A percentile compares a stretch with the other conserved stretches of the same genome.
These are phyloP conservation scores for Coreius guichenoti DNA, from an alignment of 2,797 vertebrate species.

Conservation along the genomic window DNA sequence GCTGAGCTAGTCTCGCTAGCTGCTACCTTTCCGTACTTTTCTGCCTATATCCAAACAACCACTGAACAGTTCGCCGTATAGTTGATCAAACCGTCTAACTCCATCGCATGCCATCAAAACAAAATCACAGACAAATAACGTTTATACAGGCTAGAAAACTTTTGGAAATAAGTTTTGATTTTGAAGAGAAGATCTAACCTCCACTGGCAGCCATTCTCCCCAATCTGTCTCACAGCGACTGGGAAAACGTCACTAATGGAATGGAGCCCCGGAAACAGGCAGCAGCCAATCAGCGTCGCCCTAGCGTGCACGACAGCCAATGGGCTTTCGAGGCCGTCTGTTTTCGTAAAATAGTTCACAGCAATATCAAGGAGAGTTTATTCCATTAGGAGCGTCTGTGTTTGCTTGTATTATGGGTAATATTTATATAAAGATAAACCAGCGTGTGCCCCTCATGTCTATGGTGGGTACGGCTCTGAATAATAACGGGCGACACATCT, in stretches of 20 bases:
- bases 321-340: conserved; percentile 44
- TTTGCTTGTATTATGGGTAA: not conserved
- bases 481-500: not conserved
- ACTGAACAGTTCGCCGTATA: not conserved
- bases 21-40: conserved; percentile 53
- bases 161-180: conserved; percentile 60
- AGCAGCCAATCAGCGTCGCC: conserved; percentile 70
- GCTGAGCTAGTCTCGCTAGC: conserved; percentile 39
- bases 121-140: not conserved
- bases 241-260: conserved; percentile 74
- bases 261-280: conserved; percentile 80
- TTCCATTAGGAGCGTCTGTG: not conserved
- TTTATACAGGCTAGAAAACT: conserved; percentile 48
- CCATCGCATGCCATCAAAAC: not conserved
- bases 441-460: not conserved
- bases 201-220: conserved; percentile 88
- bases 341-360: conserved; percentile 24
- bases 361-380: not conserved
- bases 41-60: conserved; percentile 23
- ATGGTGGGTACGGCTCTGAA: not conserved
- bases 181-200: conserved; percentile 78
- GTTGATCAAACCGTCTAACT: not conserved
- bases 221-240: conserved; percentile 76
- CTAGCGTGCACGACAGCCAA: conserved; percentile 66
- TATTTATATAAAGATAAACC: not conserved